These are phyloP conservation scores for Thecocarcelia acutangulata DNA, from an alignment of 2,888 invertebrate genomes.

Conservation along the genomic window DNA sequence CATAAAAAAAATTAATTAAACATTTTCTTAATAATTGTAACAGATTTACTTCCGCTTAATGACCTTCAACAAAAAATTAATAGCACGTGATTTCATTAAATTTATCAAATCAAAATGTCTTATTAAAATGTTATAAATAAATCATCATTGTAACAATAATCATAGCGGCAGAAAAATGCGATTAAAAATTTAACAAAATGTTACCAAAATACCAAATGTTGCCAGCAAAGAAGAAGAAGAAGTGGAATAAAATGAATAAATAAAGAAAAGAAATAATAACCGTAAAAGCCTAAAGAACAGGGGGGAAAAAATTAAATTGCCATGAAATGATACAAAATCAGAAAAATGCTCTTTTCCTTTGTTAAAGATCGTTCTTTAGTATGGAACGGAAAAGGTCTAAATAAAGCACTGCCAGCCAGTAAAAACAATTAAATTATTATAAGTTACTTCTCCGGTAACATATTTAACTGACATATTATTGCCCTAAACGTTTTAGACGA, in stretches of 20 bases:
- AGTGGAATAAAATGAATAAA: conserved; percentile 15
- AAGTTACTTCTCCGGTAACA: conserved; percentile 65
- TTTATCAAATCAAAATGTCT: conserved; percentile 11
- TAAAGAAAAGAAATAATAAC: conserved; percentile 30
- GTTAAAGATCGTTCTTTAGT: neutral
- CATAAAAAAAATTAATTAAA: no score
- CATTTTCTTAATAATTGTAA: neutral
- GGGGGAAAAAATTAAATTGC: conserved; percentile 6
- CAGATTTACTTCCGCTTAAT: conserved; percentile 5
- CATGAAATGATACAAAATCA: conserved; percentile 22
- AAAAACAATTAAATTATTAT: conserved; percentile 69
- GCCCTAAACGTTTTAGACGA: conserved; percentile 49
- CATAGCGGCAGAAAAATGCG: conserved; percentile 16
- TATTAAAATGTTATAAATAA: conserved; percentile 67
- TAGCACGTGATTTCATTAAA: conserved; percentile 27
- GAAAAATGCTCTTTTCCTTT: conserved; percentile 3
- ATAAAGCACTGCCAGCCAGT: conserved; percentile 59
- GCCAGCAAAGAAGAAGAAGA: conserved; percentile 11
- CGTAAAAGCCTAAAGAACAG: conserved; percentile 42
- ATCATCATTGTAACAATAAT: conserved; percentile 58
- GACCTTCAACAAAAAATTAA: conserved; percentile 24
- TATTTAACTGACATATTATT: conserved; percentile 68
- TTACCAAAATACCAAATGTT: conserved; percentile 59
- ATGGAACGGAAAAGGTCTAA: conserved; percentile 47
- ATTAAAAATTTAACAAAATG: conserved; percentile 42